These are phyloP conservation scores for Sipha flava DNA, from an alignment of 1,140 invertebrate species.

Conservation along the genomic window DNA sequence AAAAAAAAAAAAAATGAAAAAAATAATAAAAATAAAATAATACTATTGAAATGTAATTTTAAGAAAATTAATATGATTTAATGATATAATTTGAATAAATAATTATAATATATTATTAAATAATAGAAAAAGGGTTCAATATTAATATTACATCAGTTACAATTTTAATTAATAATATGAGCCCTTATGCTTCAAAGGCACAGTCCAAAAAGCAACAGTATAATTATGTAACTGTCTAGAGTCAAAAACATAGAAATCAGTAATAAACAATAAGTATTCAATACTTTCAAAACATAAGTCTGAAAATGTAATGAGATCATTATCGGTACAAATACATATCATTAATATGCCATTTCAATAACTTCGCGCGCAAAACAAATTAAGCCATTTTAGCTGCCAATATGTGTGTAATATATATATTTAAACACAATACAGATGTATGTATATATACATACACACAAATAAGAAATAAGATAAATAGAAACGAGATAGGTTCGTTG, in stretches of 20 bases:
- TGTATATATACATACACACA: neutral
- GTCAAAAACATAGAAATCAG: neutral
- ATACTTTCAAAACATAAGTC: neutral
- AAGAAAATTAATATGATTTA: too few relatives aligned
- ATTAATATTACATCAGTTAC: too few relatives aligned
- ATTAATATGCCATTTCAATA: neutral
- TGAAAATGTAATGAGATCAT: conserved; percentile 19
- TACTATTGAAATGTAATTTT: too few relatives aligned
- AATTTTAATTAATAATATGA: too few relatives aligned
- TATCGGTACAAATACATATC: neutral
- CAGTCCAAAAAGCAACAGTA: neutral
- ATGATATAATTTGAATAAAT: too few relatives aligned
- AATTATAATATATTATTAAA: too few relatives aligned
- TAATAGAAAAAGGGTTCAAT: too few relatives aligned
- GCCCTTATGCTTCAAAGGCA: conserved; percentile 1
- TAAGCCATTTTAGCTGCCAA: neutral
- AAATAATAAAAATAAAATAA: too few relatives aligned
- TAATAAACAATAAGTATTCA: neutral
- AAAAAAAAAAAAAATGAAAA: too few relatives aligned
- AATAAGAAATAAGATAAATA: neutral
- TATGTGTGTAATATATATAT: neutral
- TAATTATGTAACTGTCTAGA: neutral
- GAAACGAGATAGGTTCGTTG: conserved; percentile 2
- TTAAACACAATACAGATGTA: neutral
- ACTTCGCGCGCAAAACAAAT: neutral